Base-by-base conservation (phyloP, 2,113 vertebrate genomes). In the Scytalopus superciliaris region DNA sequence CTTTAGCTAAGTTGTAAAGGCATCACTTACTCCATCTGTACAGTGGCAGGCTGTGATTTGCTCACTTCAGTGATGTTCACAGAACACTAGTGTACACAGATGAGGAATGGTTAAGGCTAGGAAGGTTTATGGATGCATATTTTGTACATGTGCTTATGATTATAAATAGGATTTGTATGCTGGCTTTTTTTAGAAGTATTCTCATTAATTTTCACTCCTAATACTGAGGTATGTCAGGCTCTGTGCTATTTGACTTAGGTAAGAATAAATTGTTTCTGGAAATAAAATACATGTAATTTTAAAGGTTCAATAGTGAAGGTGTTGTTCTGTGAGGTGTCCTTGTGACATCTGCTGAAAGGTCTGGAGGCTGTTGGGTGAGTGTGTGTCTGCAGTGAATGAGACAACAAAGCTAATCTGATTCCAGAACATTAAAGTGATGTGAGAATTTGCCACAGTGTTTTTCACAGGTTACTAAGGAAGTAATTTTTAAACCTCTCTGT, bases 401-500 rank as follows among this genome's bases (percentile, higher is more conserved):
- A 53, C 44, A 85, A 31, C 84, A 92, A 81, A 78, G 35, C 45
- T 68, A 78, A 49, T 28, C 28, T 42, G 42, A 45, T 67, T 81
- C 64, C 60, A 60, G 7, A 67, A 19, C 0, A 0, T 47, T 67
- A 19, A 64, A 76, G 37, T 30, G 4, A 21, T 66, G 45, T 53
- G 72, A 93, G 70, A 72, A 64, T 76, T 91, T 59, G 33, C 25
- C 10, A 7, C 47, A 69, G 33, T 27, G 12, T 67, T 86, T 63
- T 57, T 67, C 52, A 33, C 35, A 33, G 40, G 14, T 95, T 72
- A 53, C 57, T 60, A 67, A 87, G 33, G 59, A 80, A 76, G 56
- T 85, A 64, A 89, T 62, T n/a, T 42, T 68, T 68, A 33, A 77
- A 87, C 68, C 39, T 94, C n/a, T 57, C 5, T 69, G 62, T 93